Base-by-base conservation (phyloP, 2,797 vertebrate genomes). In the Etheostoma perlongum region DNA sequence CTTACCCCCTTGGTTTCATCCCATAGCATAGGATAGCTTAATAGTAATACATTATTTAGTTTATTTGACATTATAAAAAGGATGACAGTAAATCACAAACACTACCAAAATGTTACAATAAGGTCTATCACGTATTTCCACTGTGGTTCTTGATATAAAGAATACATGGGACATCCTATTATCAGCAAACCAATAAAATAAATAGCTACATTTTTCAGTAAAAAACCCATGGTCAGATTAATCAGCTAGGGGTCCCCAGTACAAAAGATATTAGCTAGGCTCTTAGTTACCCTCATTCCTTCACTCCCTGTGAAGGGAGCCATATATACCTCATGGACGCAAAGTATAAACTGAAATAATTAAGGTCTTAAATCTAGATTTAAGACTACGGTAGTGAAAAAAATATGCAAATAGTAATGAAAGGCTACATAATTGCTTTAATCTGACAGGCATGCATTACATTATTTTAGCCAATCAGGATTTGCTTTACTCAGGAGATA, bases 401-500 rank as follows among this genome's bases (percentile, higher is more conserved):
- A 6, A 53, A 14, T 23, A 49, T 49, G 42, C 42, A 49, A 15
- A 21, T 36, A 16, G 13, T 40, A 42, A 51, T 33, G 6, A 62
- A 12, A 33, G 13, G 23, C 21, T 19, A 18, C 15, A 14, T 72
- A 0, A 13, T 13, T 30, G 25, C 25, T 18, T 18, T 36, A 25
- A 18, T n/a, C 23, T 25, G 12, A 59, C 23, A 58, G 23, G 1
- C 5, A 49, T 49, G 8, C 27, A 2, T 40, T 70, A 15, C 10
- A 62, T 62, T 47, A 62, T 27, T 62, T 62, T 19, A 23, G 23
- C 59, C 23, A 11, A 25, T 61, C 18, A 36, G 46, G 62, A 21
- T 49, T 33, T 27, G 19, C 36, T 33, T 30, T 44, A 30, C 36
- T 62, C 69, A 14, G 55, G 2, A 27, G 48, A 58, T 51, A 25